These are phyloP conservation scores for Micromussa lordhowensis DNA, from an alignment of 92 coral and sea anemone genomes.

Conservation along the genomic window DNA sequence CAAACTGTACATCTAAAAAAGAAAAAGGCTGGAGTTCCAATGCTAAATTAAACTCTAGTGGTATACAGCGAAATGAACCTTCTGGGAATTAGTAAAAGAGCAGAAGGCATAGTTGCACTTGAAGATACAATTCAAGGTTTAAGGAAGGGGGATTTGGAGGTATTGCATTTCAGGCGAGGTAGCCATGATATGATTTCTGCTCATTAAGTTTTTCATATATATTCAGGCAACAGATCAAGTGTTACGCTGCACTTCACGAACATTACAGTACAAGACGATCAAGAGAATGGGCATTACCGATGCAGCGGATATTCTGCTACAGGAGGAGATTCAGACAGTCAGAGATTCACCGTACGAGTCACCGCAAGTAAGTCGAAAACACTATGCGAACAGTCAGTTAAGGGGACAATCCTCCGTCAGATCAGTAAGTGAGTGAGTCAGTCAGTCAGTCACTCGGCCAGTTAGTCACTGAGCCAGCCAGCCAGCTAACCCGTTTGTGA, in stretches of 20 bases:
- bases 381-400: no score
- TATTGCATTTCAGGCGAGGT: no score
- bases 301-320: slow-evolving; percentile 27
- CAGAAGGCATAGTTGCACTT: no score
- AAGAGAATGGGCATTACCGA: slow-evolving; percentile 10
- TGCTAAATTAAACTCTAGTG: no score
- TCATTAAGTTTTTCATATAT: not conserved
- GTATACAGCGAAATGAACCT: no score
- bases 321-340: not conserved
- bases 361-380: slow-evolving; percentile 29
- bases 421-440: not conserved
- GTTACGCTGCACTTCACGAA: slow-evolving; percentile 50
- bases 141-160: no score
- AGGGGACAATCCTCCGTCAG: not conserved
- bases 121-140: no score
- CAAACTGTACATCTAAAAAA: no score
- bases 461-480: not conserved
- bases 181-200: no score
- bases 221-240: slow-evolving; percentile 34
- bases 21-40: no score
- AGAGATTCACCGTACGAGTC: slow-evolving; percentile 49
- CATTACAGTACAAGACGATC: slow-evolving; percentile 43
- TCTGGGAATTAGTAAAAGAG: no score
- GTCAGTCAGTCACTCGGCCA: not conserved
- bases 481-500: no score